Evolutionary conservation across 2,888 invertebrate species (phyloP), one percentile per base, ranked within the genome.

Genomic region (Petrolisthes manimaculis): DNA sequence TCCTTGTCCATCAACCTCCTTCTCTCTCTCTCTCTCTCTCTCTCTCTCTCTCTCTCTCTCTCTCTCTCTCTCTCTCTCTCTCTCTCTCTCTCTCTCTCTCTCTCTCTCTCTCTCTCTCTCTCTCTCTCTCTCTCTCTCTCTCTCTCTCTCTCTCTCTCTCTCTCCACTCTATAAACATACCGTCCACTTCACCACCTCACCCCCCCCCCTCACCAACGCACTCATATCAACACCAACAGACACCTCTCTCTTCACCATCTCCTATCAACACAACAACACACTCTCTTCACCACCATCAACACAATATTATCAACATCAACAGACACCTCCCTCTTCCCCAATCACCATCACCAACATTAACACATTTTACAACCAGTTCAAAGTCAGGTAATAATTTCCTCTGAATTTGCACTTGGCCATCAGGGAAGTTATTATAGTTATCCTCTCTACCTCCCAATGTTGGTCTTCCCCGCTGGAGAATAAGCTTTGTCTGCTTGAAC

Each of bases 141-240:
- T 6, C 80, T 55, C 80, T n/a, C 80, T 6, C 80, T n/a, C 80
- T n/a, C 80, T 54, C 55, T n/a, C 54, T 78, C 54, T 12, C 54
- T 12, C 79, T 78, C 51, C 5, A 12, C n/a, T 21, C 12, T 51
- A 51, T 51, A 5, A 12, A 12, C 51, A 78, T 21, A 53, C 79
- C 53, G n/a, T n/a, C n/a, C n/a, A n/a, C n/a, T n/a, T n/a, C n/a
- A n/a, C n/a, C n/a, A n/a, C 75, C 9, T 21, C 8, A 8, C n/a
- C 51, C 5, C 54, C 6, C 79, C 21, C 79, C 37, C 51, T 24
- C 54, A 78, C 79, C 5, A 6, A 51, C 79, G 12, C 79, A 53
- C 37, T 54, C 79, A 78, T 21, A 78, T 51, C 21, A 12, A 12
- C 79, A 54, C 51, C 6, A 9, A 75, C 14, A 78, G 5, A 12